A percentile compares a stretch with the other conserved stretches of the same genome.
Evolutionary conservation across 2,797 vertebrate species (phyloP).

Genomic region (Phrynocephalus forsythii): DNA sequence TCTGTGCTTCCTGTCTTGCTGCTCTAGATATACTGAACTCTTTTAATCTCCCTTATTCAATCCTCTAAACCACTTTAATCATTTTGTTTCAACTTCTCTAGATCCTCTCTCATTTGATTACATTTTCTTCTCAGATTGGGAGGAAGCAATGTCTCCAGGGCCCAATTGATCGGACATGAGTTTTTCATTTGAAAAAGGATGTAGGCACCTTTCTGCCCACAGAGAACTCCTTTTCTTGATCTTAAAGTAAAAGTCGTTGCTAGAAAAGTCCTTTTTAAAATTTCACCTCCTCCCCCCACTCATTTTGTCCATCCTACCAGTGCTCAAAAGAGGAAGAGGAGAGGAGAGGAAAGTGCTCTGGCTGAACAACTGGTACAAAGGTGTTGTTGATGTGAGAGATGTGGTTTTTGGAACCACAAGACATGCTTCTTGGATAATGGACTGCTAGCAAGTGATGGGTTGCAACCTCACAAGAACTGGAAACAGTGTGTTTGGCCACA

Average conservation of each 20-base stretch:
- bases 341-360: too few species aligned
- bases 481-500: too few species aligned
- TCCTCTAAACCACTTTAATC: constrained; percentile 25
- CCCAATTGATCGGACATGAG: not conserved
- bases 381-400: too few species aligned
- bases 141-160: not conserved
- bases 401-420: too few species aligned
- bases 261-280: not conserved
- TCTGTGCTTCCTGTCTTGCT: constrained; percentile 18
- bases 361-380: too few species aligned
- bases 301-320: too few species aligned
- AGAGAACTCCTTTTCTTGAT: not conserved
- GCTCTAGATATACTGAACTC: constrained; percentile 3
- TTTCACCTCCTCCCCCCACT: not conserved
- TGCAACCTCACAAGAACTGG: too few species aligned
- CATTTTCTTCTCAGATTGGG: not conserved
- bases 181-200: not conserved
- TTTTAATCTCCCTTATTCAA: constrained; percentile 39
- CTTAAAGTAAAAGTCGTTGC: not conserved
- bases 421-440: too few species aligned
- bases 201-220: not conserved
- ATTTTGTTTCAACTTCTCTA: constrained; percentile 17
- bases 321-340: too few species aligned
- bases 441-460: too few species aligned
- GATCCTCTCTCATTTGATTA: constrained; percentile 23